A percentile compares a stretch with the other conserved stretches of the same genome.
phyloP scores from a whole-genome alignment of 2,888 invertebrate genomes.

The Chloromyia formosa region DNA sequence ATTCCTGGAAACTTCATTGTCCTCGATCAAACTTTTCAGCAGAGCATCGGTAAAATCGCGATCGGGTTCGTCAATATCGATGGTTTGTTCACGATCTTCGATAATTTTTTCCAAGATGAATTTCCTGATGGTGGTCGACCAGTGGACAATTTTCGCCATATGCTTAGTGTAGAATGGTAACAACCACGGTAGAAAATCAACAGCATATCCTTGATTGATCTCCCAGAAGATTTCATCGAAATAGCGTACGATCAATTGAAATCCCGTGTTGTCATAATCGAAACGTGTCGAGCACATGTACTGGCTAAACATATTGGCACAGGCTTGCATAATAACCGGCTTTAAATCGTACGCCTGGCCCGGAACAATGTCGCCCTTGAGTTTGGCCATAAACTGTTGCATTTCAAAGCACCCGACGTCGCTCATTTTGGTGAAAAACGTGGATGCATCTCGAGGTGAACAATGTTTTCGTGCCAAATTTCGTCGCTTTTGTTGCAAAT shows the following conservation, averaged over 20 bases:
- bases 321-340: constrained; percentile 75
- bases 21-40: constrained; percentile 73
- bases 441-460: constrained; percentile 78
- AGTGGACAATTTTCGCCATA: constrained; percentile 72
- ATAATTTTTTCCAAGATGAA: constrained; percentile 80
- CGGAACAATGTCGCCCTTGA: constrained; percentile 64
- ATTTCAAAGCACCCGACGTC: constrained; percentile 75
- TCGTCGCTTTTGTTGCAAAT: constrained; percentile 79
- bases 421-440: constrained; percentile 77
- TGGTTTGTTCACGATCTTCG: constrained; percentile 62
- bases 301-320: constrained; percentile 85
- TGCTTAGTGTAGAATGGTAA: constrained; percentile 76
- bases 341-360: constrained; percentile 70
- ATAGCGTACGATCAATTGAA: constrained; percentile 72
- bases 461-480: constrained; percentile 82
- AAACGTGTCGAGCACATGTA: constrained; percentile 88
- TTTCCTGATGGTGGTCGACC: constrained; percentile 75
- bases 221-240: constrained; percentile 93
- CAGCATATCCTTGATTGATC: constrained; percentile 87
- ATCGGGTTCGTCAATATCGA: constrained; percentile 70
- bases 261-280: constrained; percentile 74
- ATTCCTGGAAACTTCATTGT: constrained; percentile 75
- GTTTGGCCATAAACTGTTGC: constrained; percentile 68
- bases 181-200: constrained; percentile 87
- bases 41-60: constrained; percentile 84